These are phyloP conservation scores for Drosophila repleta DNA, from an alignment of 1,140 invertebrate species.

Conservation along the genomic window DNA sequence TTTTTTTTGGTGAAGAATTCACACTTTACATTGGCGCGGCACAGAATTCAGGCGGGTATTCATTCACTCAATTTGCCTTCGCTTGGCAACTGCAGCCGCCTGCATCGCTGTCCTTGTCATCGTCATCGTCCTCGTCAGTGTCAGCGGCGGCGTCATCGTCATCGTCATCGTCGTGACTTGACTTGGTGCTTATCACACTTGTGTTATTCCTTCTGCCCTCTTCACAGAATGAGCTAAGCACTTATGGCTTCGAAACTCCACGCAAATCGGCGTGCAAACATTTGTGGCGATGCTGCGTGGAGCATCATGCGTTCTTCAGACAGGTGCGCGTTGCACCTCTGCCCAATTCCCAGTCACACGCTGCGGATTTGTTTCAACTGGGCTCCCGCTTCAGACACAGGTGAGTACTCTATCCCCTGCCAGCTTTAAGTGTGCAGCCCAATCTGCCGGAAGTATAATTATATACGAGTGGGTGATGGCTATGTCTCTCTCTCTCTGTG, in stretches of 20 bases:
- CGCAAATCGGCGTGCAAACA: conserved; percentile 98
- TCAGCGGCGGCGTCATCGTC: conserved; percentile 32
- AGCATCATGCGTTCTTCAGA: conserved; percentile 99
- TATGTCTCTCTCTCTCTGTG: not conserved
- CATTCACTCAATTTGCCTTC: conserved; percentile 75
- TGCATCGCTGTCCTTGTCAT: not conserved
- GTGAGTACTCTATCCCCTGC: conserved; percentile 81
- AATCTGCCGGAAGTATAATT: conserved; percentile 58
- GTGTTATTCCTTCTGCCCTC: conserved; percentile 30
- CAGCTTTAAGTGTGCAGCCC: conserved; percentile 10
- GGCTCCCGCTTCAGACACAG: conserved; percentile 89
- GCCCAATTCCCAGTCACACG: conserved; percentile 84
- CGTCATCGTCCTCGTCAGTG: conserved; percentile 43
- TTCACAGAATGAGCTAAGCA: conserved; percentile 95
- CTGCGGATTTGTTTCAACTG: conserved; percentile 89
- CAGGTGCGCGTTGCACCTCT: conserved; percentile 91
- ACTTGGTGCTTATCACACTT: conserved; percentile 77
- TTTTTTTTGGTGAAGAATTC: conserved; percentile 56
- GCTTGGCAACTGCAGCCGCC: conserved; percentile 48
- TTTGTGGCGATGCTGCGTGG: conserved; percentile 98
- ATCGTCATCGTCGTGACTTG: conserved; percentile 61
- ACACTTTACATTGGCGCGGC: conserved; percentile 57
- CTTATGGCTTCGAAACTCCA: conserved; percentile 97
- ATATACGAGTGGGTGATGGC: conserved; percentile 50
- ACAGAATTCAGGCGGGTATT: conserved; percentile 56